phyloP scores from a whole-genome alignment of 2,888 invertebrate species.

The Lycia hirtaria region DNA sequence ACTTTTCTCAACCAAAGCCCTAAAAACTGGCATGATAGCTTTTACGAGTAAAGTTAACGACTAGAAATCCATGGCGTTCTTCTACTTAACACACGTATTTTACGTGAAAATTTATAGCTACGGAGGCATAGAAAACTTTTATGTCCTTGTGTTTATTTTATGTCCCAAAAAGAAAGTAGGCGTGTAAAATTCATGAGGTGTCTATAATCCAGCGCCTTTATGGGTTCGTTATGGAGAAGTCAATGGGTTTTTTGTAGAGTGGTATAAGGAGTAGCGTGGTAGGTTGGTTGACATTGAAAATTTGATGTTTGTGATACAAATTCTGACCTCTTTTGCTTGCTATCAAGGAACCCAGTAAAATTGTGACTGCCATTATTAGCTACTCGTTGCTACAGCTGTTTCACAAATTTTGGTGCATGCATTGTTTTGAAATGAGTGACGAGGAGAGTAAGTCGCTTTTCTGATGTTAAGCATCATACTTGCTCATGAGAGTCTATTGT shows the following conservation, averaged over 20 bases:
- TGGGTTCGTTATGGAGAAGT: conserved; percentile 23
- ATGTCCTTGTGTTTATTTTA: conserved; percentile 29
- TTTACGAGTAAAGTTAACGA: conserved; percentile 37
- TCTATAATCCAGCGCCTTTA: conserved; percentile 31
- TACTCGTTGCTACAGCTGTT: no score
- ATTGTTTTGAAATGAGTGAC: no score
- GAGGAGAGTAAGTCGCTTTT: no score
- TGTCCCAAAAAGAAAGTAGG: conserved; percentile 31
- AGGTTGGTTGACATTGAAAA: conserved; percentile 9
- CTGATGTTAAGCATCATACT: no score
- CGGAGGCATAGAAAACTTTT: conserved; percentile 29
- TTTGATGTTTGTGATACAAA: neutral
- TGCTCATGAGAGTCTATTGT: no score
- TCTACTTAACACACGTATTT: conserved; percentile 25
- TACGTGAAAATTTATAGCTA: conserved; percentile 29
- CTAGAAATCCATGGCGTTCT: conserved; percentile 30
- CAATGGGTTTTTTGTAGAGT: conserved; percentile 7
- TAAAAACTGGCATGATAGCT: conserved; percentile 27
- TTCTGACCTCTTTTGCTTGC: no score
- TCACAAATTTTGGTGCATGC: no score
- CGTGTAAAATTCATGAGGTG: conserved; percentile 39
- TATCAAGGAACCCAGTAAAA: no score
- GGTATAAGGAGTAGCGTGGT: conserved; percentile 6
- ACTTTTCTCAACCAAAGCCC: conserved; percentile 8
- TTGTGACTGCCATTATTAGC: no score